A percentile compares a stretch with the other conserved stretches of the same genome.
phyloP scores from a whole-genome alignment of 1,140 invertebrate genomes.

The Panagrolaimus sp. region DNA sequence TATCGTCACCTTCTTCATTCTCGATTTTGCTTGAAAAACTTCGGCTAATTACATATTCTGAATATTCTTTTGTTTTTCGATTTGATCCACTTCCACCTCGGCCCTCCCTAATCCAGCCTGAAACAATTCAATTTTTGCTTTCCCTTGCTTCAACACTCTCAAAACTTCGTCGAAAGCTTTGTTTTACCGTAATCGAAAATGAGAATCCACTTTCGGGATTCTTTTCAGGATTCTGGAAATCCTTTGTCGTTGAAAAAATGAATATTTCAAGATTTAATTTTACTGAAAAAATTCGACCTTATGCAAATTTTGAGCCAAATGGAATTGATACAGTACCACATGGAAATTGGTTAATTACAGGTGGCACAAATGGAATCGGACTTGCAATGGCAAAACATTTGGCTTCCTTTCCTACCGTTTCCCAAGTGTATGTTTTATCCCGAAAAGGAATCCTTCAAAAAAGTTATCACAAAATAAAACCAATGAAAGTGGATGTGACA shows the following conservation, averaged over 20 bases:
- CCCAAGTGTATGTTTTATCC: constrained; percentile 18
- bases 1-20: background rate
- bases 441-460: constrained; percentile 6
- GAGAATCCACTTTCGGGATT: constrained; percentile 26
- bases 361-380: constrained; percentile 37
- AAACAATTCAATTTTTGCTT: background rate
- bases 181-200: constrained; percentile 10
- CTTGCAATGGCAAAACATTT: constrained; percentile 37
- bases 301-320: background rate
- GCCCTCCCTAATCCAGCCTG: background rate
- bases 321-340: background rate
- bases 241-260: constrained; percentile 35
- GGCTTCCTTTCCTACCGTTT: background rate
- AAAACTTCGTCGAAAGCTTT: background rate
- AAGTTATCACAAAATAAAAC: background rate
- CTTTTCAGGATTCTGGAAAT: constrained; percentile 35
- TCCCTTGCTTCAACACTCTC: background rate
- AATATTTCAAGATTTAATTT: constrained; percentile 13
- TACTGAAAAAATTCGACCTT: constrained; percentile 18
- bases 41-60: background rate
- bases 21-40: background rate
- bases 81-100: background rate
- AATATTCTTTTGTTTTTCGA: background rate
- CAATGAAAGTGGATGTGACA: background rate
- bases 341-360: constrained; percentile 30